phyloP scores from a whole-genome alignment of 2,888 invertebrate species.

The Pseudeuparius sepicola region DNA sequence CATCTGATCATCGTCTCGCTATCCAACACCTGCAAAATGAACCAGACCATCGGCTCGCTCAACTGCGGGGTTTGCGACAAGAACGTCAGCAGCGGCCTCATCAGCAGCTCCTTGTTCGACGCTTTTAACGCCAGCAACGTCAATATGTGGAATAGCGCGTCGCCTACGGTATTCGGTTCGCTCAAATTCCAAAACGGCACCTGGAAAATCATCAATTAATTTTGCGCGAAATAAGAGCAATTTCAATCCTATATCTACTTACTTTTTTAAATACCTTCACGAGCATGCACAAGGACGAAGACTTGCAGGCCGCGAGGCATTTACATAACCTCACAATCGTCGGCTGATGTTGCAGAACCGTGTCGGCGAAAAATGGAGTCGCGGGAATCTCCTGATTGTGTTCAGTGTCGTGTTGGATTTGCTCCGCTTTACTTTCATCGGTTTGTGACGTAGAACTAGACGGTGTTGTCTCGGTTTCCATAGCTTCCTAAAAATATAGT shows the following conservation, averaged over 20 bases:
- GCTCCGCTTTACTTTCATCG: constrained; percentile 75
- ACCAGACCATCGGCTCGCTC: constrained; percentile 80
- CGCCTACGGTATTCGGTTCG: constrained; percentile 71
- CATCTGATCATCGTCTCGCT: constrained; percentile 62
- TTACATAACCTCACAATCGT: constrained; percentile 78
- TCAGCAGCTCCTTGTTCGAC: constrained; percentile 62
- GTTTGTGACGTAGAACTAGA: constrained; percentile 52
- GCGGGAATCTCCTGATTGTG: constrained; percentile 24
- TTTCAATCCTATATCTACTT: constrained; percentile 11
- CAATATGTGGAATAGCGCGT: constrained; percentile 79
- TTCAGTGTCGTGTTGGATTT: constrained; percentile 40
- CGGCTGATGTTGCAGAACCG: constrained; percentile 60
- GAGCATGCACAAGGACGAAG: constrained; percentile 59
- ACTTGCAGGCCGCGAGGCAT: constrained; percentile 66
- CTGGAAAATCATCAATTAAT: constrained; percentile 21
- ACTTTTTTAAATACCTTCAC: constrained; percentile 36
- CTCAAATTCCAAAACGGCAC: constrained; percentile 35
- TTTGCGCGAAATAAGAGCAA: background rate
- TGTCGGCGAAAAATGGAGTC: constrained; percentile 65
- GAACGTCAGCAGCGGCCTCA: constrained; percentile 68
- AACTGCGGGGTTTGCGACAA: constrained; percentile 49
- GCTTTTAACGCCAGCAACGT: constrained; percentile 67
- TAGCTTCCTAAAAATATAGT: constrained; percentile 33
- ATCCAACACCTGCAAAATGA: constrained; percentile 70
- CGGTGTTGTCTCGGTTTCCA: constrained; percentile 37